Percentiles rank a stretch among this genome's conserved stretches.
Evolutionary conservation across 1,140 invertebrate species (phyloP).

Genomic region (Ceratosolen solmsi): DNA sequence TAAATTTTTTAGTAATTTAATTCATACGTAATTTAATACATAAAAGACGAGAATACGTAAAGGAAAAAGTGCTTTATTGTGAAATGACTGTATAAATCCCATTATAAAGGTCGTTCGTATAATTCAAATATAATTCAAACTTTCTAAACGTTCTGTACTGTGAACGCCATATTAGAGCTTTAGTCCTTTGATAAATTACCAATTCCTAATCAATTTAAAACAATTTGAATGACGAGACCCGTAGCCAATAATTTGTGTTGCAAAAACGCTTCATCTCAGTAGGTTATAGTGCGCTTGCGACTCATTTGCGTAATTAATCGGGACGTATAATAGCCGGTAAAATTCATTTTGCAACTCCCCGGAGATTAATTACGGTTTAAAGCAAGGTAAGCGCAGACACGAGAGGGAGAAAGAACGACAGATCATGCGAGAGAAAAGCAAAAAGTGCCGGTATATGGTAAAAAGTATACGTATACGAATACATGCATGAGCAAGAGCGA

Average conservation of each 20-base stretch:
- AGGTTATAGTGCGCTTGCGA: background rate
- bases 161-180: conserved; percentile 38
- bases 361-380: conserved; percentile 42
- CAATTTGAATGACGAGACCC: conserved; percentile 27
- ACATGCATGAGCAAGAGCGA: background rate
- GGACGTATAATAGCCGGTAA: conserved; percentile 38
- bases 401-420: background rate
- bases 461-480: background rate
- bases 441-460: background rate
- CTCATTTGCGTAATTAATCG: conserved; percentile 51
- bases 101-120: background rate
- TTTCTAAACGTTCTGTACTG: conserved; percentile 19
- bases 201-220: conserved; percentile 44
- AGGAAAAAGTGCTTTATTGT: background rate
- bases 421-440: background rate
- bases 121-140: background rate
- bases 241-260: conserved; percentile 16
- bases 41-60: no score
- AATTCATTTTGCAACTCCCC: conserved; percentile 41
- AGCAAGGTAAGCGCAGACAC: background rate
- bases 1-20: no score
- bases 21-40: no score
- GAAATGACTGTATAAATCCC: background rate
- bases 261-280: conserved; percentile 5
- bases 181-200: conserved; percentile 44